Percentiles rank a stretch among this genome's conserved stretches.
Evolutionary conservation across 2,797 vertebrate species (phyloP).

Genomic region (Hapalemur alaotrensis): DNA sequence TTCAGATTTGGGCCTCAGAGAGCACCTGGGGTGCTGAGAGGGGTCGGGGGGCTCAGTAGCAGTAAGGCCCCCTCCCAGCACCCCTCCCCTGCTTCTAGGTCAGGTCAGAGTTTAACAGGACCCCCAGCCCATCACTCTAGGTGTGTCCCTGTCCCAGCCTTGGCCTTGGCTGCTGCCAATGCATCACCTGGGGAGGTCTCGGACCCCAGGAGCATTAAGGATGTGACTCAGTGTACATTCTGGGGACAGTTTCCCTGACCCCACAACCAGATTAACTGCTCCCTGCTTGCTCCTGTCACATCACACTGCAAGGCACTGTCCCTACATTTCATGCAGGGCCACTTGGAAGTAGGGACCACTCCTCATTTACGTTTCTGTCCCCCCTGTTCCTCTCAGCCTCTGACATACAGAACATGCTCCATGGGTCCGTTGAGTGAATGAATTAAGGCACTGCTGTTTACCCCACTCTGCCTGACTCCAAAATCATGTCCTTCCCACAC

Average conservation of each 20-base stretch:
- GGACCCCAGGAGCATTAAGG: neutral
- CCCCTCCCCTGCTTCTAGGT: neutral
- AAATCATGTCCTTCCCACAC: neutral
- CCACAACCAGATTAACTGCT: neutral
- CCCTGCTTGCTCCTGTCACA: neutral
- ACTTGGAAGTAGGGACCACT: too few relatives aligned
- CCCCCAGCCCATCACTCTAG: neutral
- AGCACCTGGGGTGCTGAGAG: neutral
- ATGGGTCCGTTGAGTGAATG: accelerated
- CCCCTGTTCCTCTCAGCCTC: accelerated
- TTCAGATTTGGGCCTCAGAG: neutral
- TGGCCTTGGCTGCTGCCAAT: neutral
- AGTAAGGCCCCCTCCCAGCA: too few relatives aligned
- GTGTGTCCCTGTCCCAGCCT: neutral
- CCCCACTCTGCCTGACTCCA: neutral
- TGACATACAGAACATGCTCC: neutral
- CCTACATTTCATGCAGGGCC: too few relatives aligned
- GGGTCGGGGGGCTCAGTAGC: neutral
- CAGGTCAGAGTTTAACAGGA: neutral
- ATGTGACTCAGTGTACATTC: accelerated
- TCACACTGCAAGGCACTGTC: neutral
- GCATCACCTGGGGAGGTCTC: neutral
- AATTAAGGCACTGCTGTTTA: accelerated
- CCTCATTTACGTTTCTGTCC: neutral
- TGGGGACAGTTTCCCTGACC: neutral